These are phyloP conservation scores for Sinopyrophorus schimmeli DNA, from an alignment of 2,888 invertebrate species.

Conservation along the genomic window DNA sequence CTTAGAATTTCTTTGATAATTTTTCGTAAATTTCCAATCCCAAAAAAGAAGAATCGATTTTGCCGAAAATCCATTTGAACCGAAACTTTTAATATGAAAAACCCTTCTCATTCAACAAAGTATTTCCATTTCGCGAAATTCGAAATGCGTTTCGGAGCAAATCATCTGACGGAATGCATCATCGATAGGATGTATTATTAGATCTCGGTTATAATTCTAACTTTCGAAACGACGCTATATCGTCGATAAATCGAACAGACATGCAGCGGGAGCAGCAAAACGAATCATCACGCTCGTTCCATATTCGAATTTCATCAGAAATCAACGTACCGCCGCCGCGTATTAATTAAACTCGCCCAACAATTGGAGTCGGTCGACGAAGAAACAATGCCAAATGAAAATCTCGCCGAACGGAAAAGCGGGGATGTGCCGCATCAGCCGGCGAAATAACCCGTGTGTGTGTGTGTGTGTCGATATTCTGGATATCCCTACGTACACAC, in stretches of 20 bases:
- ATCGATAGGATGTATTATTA: conserved; percentile 9
- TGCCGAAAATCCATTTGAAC: too few relatives aligned
- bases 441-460: conserved; percentile 9
- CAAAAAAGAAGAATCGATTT: too few relatives aligned
- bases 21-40: too few relatives aligned
- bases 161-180: conserved; percentile 9
- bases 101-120: too few relatives aligned
- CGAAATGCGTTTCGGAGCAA: conserved; percentile 1
- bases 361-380: conserved; percentile 2
- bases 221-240: conserved; percentile 2
- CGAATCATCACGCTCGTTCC: too few relatives aligned
- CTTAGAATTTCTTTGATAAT: too few relatives aligned
- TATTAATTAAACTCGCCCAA: conserved; percentile 21
- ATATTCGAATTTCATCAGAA: conserved; percentile 1
- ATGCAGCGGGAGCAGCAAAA: too few relatives aligned
- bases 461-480: conserved; percentile 9
- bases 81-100: too few relatives aligned
- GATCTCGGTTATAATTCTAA: conserved; percentile 2
- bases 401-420: conserved; percentile 15
- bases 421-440: conserved; percentile 10
- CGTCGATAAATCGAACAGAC: too few relatives aligned
- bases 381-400: conserved; percentile 10
- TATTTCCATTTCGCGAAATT: too few relatives aligned
- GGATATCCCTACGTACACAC: conserved; percentile 6
- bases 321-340: conserved; percentile 12